A percentile compares a stretch with the other conserved stretches of the same genome.
These are phyloP conservation scores for Parazoanthus swiftii DNA, from an alignment of 92 coral and sea anemone genomes.

Conservation along the genomic window DNA sequence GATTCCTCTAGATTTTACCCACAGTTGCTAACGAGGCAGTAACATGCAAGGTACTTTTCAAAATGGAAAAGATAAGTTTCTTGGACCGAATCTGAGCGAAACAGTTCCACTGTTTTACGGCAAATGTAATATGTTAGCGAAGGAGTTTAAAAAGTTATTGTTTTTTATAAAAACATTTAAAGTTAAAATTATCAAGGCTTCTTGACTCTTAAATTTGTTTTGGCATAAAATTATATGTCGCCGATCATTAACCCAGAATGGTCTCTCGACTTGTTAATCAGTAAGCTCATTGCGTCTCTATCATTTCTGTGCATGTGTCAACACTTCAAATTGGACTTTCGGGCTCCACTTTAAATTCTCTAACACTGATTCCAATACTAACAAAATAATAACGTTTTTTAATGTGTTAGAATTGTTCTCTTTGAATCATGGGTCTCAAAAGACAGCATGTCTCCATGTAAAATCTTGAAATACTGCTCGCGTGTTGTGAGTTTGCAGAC, in stretches of 20 bases:
- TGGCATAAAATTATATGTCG: conserved; percentile 1
- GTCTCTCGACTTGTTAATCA: conserved; percentile 21
- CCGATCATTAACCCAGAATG: background rate
- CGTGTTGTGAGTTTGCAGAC: conserved; percentile 10
- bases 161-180: background rate
- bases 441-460: background rate
- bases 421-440: background rate
- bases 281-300: conserved; percentile 8
- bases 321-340: conserved; percentile 15
- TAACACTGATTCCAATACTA: background rate
- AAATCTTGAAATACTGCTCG: background rate
- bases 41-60: background rate
- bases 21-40: background rate
- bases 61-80: background rate
- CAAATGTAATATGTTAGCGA: background rate
- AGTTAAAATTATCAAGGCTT: conserved; percentile 6
- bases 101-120: background rate
- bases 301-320: conserved; percentile 11
- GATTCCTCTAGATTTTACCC: background rate
- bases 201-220: background rate
- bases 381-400: background rate
- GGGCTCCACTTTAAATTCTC: conserved; percentile 2
- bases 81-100: background rate
- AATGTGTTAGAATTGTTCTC: background rate
- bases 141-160: background rate